phyloP scores from a whole-genome alignment of 1,140 invertebrate species.

The Acromyrmex echinatior region DNA sequence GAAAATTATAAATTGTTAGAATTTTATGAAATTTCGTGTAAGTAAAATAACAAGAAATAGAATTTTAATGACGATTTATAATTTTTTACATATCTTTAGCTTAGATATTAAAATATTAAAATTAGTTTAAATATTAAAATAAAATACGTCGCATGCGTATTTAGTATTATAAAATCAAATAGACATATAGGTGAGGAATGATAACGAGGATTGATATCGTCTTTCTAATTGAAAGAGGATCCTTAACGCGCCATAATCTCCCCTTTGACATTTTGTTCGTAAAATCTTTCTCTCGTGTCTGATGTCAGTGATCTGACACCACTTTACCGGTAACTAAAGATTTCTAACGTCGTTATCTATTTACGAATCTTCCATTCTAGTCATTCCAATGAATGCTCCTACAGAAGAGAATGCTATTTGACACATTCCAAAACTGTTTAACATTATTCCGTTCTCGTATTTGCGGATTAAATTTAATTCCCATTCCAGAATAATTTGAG shows the following conservation, averaged over 20 bases:
- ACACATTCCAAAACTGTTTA: background rate
- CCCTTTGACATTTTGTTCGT: constrained; percentile 33
- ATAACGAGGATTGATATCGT: constrained; percentile 14
- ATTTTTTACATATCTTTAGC: background rate
- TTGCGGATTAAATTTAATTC: background rate
- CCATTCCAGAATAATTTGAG: background rate
- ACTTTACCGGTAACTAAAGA: constrained; percentile 35
- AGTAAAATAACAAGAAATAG: background rate
- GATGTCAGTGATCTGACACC: constrained; percentile 30
- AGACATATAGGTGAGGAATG: background rate
- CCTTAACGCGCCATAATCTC: constrained; percentile 34
- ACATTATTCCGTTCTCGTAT: background rate
- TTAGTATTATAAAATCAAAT: constrained; percentile 21
- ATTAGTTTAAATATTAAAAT: background rate
- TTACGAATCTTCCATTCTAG: constrained; percentile 8
- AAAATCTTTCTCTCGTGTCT: background rate
- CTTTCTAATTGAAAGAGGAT: constrained; percentile 54
- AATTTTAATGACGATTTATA: background rate
- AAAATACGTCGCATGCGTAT: background rate
- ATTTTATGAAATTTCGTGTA: background rate
- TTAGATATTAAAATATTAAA: background rate
- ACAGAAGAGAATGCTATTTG: background rate
- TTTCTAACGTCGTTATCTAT: constrained; percentile 20
- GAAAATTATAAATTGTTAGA: constrained; percentile 21
- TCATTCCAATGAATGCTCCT: background rate